Percentiles rank a stretch among this genome's conserved stretches.
phyloP scores from a whole-genome alignment of 1,140 invertebrate species.

The Trissolcus basalis region DNA sequence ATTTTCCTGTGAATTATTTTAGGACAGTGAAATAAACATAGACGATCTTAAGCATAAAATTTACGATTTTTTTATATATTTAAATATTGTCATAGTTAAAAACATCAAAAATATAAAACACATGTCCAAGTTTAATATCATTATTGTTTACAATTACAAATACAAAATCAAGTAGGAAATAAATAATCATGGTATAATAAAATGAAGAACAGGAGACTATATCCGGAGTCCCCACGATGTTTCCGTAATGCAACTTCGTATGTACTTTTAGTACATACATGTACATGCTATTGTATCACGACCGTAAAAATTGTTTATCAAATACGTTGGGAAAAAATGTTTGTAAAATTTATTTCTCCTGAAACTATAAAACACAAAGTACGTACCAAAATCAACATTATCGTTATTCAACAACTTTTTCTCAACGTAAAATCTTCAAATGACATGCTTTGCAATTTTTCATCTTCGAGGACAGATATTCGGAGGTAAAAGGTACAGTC shows the following conservation, averaged over 20 bases:
- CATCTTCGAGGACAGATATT: not conserved
- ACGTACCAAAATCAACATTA: too few relatives aligned
- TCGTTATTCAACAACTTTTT: slow-evolving; percentile 16
- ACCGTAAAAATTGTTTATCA: slow-evolving; percentile 56
- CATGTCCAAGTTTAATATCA: slow-evolving; percentile 67
- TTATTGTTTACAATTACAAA: slow-evolving; percentile 69
- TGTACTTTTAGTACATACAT: slow-evolving; percentile 58
- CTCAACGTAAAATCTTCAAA: slow-evolving; percentile 48
- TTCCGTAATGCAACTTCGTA: slow-evolving; percentile 61
- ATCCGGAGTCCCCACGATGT: slow-evolving; percentile 64
- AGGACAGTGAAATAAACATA: slow-evolving; percentile 24
- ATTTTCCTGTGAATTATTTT: not conserved
- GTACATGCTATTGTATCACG: slow-evolving; percentile 56
- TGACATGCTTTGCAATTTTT: slow-evolving; percentile 35
- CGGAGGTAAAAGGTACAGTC: slow-evolving; percentile 56
- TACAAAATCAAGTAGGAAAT: slow-evolving; percentile 74
- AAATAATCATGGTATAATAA: slow-evolving; percentile 70
- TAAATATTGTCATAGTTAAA: slow-evolving; percentile 66
- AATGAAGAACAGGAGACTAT: slow-evolving; percentile 67
- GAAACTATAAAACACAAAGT: not conserved
- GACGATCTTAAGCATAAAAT: slow-evolving; percentile 25
- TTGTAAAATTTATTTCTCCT: not conserved
- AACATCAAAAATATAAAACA: slow-evolving; percentile 69
- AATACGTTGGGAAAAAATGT: slow-evolving; percentile 26
- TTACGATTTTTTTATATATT: slow-evolving; percentile 59